These are phyloP conservation scores for Griposia aprilina DNA, from an alignment of 2,888 invertebrate species.

Conservation along the genomic window DNA sequence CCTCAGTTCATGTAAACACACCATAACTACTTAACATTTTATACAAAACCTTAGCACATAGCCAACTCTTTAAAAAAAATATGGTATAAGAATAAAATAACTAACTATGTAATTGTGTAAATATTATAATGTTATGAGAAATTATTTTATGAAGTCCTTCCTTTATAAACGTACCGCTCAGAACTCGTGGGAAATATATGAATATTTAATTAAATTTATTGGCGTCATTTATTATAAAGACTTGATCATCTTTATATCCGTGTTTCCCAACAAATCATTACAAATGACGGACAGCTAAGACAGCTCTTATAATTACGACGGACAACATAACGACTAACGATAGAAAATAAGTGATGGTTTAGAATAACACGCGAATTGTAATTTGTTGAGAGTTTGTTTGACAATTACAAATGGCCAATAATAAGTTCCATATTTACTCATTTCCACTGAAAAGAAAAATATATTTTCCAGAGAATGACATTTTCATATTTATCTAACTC, in stretches of 20 bases:
- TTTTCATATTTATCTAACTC: constrained; percentile 65
- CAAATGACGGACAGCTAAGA: constrained; percentile 44
- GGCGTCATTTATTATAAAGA: constrained; percentile 20
- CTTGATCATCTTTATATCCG: constrained; percentile 34
- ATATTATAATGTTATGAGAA: constrained; percentile 21
- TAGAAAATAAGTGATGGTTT: constrained; percentile 37
- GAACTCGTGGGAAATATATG: constrained; percentile 4
- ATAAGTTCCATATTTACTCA: constrained; percentile 49
- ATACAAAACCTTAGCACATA: background rate
- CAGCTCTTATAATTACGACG: constrained; percentile 23
- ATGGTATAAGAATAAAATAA: background rate
- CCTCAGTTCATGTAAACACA: background rate
- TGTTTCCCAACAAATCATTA: constrained; percentile 51
- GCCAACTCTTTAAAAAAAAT: background rate
- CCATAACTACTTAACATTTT: background rate
- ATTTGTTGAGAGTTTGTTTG: constrained; percentile 44
- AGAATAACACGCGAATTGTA: constrained; percentile 35
- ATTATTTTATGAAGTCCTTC: background rate
- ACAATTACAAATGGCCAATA: constrained; percentile 52
- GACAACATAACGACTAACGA: constrained; percentile 41
- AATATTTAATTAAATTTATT: constrained; percentile 30
- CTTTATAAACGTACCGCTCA: constrained; percentile 1
- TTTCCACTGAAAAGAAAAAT: constrained; percentile 57
- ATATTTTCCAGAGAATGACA: constrained; percentile 66
- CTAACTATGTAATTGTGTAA: background rate